Percentiles rank a stretch among this genome's conserved stretches.
These are phyloP conservation scores for Nesometra sesokonis DNA, from an alignment of 35 echinoderm and acorn worm genomes.

Conservation along the genomic window DNA sequence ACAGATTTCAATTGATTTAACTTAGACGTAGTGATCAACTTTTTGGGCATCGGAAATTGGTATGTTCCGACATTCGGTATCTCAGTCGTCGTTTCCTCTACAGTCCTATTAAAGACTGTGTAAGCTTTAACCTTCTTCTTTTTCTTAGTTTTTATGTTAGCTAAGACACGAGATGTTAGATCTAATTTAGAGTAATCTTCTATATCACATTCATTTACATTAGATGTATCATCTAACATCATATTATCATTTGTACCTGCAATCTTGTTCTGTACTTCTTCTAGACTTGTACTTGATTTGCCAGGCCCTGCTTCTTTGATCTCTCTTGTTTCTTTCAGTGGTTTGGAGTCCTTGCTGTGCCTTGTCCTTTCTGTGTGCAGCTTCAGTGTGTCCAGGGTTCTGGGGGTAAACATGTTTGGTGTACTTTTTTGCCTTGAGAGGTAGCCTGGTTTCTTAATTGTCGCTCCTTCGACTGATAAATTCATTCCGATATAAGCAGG, in stretches of 20 bases:
- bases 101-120: neutral
- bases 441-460: conserved; percentile 45
- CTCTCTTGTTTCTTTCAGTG: conserved; percentile 11
- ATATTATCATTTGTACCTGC: conserved; percentile 56
- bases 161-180: neutral
- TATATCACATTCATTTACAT: neutral
- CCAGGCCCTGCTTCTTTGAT: neutral
- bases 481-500: conserved; percentile 74
- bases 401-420: conserved; percentile 31
- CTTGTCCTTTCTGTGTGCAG: neutral
- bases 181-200: neutral
- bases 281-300: conserved; percentile 42
- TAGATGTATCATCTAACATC: neutral
- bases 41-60: neutral
- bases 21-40: neutral
- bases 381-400: neutral
- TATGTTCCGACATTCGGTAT: neutral
- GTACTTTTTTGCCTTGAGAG: conserved; percentile 62
- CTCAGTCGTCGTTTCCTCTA: neutral
- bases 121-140: neutral
- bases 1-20: neutral
- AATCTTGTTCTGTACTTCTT: conserved; percentile 81
- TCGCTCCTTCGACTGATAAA: conserved; percentile 47
- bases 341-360: neutral
- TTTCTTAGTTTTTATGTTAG: neutral